Evolutionary conservation across 2,888 invertebrate species (phyloP).

Genomic region (Cephus rjabovi): DNA sequence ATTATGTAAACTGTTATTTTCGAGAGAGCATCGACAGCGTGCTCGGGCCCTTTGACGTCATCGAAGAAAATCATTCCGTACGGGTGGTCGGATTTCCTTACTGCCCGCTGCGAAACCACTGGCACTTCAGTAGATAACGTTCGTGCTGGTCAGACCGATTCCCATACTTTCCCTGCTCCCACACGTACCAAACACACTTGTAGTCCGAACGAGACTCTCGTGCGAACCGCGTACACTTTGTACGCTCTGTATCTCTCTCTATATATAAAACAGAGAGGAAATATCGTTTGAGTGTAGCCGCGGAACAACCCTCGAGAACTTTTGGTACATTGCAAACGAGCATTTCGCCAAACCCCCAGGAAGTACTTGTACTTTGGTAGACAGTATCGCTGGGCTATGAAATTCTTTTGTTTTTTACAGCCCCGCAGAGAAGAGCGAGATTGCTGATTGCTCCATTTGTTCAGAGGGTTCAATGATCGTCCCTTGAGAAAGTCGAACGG

Average conservation of each 20-base stretch:
- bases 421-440: constrained; percentile 21
- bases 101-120: constrained; percentile 16
- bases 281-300: not conserved
- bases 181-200: not conserved
- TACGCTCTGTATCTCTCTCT: not conserved
- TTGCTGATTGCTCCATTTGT: constrained; percentile 45
- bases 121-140: constrained; percentile 50
- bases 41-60: not conserved
- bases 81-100: not conserved
- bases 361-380: not conserved
- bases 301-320: not conserved
- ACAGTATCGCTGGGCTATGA: not conserved
- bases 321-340: not conserved
- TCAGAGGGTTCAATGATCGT: constrained; percentile 45
- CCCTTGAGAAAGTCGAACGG: constrained; percentile 13
- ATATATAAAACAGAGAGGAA: not conserved
- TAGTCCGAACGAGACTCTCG: not conserved
- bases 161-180: not conserved
- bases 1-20: not conserved
- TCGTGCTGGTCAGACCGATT: constrained; percentile 48
- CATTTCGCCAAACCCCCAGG: not conserved
- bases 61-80: not conserved
- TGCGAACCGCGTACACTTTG: not conserved
- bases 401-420: constrained; percentile 42
- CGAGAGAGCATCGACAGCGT: not conserved